Evolutionary conservation across 2,797 vertebrate species (phyloP).

Genomic region (Bucorvus abyssinicus): DNA sequence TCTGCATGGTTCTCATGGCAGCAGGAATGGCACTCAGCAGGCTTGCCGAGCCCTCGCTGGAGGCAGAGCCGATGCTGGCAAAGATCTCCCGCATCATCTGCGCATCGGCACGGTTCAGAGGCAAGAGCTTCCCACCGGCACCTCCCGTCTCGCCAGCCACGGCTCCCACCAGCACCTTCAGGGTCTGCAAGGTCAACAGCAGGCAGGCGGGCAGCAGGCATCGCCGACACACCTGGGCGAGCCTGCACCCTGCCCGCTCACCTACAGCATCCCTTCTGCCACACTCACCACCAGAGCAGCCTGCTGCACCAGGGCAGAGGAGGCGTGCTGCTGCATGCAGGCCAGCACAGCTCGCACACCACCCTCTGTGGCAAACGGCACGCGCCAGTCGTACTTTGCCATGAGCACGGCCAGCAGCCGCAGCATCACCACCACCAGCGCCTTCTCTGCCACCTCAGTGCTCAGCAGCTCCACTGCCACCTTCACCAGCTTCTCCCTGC

Average conservation of each 20-base stretch:
- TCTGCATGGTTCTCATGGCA: constrained; percentile 85
- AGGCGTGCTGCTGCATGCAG: constrained; percentile 86
- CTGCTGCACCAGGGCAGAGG: constrained; percentile 83
- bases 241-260: not conserved
- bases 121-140: constrained; percentile 36
- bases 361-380: constrained; percentile 88
- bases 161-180: constrained; percentile 89
- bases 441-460: constrained; percentile 77
- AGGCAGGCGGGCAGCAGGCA: not conserved
- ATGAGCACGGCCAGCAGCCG: constrained; percentile 84
- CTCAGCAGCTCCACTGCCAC: constrained; percentile 85
- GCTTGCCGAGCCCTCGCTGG: constrained; percentile 78
- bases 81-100: constrained; percentile 92
- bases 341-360: constrained; percentile 88
- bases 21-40: constrained; percentile 83
- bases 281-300: constrained; percentile 86
- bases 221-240: fast-evolving
- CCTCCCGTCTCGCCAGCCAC: constrained; percentile 79
- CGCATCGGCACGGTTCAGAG: constrained; percentile 79
- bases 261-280: not conserved
- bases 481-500: constrained; percentile 89
- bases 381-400: constrained; percentile 85
- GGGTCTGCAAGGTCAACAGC: constrained; percentile 70
- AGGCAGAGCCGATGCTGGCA: constrained; percentile 88
- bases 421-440: constrained; percentile 75